Conservation (phyloP, 2,888 invertebrate species). For the Tribolium freemani region DNA sequence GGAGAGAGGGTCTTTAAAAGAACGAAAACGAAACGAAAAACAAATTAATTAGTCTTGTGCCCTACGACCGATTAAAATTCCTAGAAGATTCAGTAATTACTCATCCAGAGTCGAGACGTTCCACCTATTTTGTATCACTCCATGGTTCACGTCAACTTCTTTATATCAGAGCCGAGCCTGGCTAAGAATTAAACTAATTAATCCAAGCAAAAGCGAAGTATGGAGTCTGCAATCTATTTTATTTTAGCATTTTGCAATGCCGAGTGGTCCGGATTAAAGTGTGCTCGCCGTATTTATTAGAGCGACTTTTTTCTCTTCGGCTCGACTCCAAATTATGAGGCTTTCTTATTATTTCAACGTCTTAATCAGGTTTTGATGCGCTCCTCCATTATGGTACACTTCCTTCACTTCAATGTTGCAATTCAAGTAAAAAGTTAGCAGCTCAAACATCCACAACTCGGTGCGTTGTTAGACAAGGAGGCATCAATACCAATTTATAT, state of each 20-base stretch:
- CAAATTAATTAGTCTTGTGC: conserved; percentile 27
- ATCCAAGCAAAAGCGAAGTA: conserved; percentile 59
- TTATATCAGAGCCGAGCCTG: conserved; percentile 52
- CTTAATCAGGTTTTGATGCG: conserved; percentile 29
- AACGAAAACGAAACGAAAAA: conserved; percentile 16
- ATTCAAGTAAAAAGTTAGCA: neutral
- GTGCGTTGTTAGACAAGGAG: no score
- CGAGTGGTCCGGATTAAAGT: conserved; percentile 56
- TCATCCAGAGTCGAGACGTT: conserved; percentile 32
- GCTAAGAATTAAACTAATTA: conserved; percentile 64
- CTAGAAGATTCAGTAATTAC: conserved; percentile 16
- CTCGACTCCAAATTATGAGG: conserved; percentile 23
- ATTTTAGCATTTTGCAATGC: conserved; percentile 60
- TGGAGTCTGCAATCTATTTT: conserved; percentile 60
- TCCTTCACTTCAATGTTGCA: neutral
- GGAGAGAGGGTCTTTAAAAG: neutral
- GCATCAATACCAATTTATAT: no score
- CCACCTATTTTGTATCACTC: conserved; percentile 50
- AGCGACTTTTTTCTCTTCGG: conserved; percentile 42
- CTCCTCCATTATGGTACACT: neutral
- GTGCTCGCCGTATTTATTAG: conserved; percentile 50
- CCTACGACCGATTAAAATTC: conserved; percentile 28
- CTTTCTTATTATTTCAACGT: conserved; percentile 28
- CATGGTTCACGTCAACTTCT: conserved; percentile 54
- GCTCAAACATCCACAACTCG: no score